phyloP scores from a whole-genome alignment of 2,888 invertebrate species.

The Ditylenchus weischeri region DNA sequence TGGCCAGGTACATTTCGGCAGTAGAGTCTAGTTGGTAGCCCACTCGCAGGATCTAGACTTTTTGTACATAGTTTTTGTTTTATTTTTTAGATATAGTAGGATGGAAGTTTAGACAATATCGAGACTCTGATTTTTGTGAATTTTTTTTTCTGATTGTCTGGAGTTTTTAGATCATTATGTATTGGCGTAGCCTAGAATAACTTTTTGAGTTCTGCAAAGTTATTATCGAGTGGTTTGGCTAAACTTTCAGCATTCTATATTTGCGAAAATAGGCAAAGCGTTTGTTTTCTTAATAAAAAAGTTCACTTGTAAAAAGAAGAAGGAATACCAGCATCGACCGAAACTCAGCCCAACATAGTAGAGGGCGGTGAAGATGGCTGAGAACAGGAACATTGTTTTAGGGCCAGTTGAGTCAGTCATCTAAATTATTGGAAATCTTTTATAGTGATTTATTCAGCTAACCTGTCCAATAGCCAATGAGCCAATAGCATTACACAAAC shows the following conservation, averaged over 20 bases:
- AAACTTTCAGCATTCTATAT: no score
- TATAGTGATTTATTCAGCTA: slow-evolving; percentile 9
- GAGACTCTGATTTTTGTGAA: no score
- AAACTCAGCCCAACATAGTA: slow-evolving; percentile 56
- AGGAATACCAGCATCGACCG: slow-evolving; percentile 47
- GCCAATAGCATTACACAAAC: slow-evolving; percentile 55
- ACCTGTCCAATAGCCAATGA: slow-evolving; percentile 55
- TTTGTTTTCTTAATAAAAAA: no score
- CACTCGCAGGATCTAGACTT: slow-evolving; percentile 48
- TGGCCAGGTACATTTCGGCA: slow-evolving; percentile 59
- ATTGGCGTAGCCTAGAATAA: background rate
- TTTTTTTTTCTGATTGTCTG: no score
- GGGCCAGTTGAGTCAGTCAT: slow-evolving; percentile 55
- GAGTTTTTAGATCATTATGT: no score
- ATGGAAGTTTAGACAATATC: no score
- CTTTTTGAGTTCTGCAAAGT: background rate
- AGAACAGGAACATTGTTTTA: slow-evolving; percentile 54
- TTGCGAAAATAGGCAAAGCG: no score
- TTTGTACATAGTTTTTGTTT: slow-evolving; percentile 5
- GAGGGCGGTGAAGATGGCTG: slow-evolving; percentile 49
- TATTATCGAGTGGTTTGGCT: no score
- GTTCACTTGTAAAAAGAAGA: slow-evolving; percentile 55
- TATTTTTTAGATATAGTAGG: no score
- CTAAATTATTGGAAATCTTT: slow-evolving; percentile 27
- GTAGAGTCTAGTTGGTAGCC: slow-evolving; percentile 58